Percentiles rank a stretch among this genome's conserved stretches.
phyloP scores from a whole-genome alignment of 2,113 vertebrate species.

The Protobothrops flavoviridis region DNA sequence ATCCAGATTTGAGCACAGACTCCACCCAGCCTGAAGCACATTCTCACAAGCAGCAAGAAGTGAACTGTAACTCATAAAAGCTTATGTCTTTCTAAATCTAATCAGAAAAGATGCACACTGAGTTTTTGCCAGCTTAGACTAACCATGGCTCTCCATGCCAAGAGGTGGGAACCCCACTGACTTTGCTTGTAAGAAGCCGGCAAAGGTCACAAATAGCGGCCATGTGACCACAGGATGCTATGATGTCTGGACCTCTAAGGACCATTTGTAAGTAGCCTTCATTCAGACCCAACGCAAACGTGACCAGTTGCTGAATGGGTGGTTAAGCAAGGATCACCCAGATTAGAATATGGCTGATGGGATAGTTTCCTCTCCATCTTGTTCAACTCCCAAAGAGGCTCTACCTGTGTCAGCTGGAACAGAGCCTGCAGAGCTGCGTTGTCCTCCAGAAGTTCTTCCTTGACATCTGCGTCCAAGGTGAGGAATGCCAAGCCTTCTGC shows the following conservation, averaged over 20 bases:
- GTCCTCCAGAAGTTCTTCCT: constrained; percentile 93
- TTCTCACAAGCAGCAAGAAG: not conserved
- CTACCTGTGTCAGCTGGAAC: constrained; percentile 90
- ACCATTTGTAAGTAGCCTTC: not conserved
- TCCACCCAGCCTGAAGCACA: not conserved
- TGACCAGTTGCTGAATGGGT: not conserved
- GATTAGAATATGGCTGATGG: not conserved
- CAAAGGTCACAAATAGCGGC: not conserved
- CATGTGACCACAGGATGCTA: not conserved
- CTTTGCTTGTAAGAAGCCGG: not conserved
- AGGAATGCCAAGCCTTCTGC: constrained; percentile 97
- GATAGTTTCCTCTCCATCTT: not conserved
- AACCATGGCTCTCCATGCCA: too few species aligned
- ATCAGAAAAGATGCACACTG: not conserved
- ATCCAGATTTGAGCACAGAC: not conserved
- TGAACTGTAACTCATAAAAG: not conserved
- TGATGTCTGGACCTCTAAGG: not conserved
- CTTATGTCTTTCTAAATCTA: not conserved
- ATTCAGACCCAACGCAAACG: not conserved
- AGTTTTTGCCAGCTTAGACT: not conserved
- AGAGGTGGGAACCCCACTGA: not conserved
- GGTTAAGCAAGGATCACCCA: not conserved
- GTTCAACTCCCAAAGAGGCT: not conserved
- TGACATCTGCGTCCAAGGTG: constrained; percentile 94
- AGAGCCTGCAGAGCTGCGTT: constrained; percentile 86